phyloP scores from a whole-genome alignment of 2,113 vertebrate genomes.

The Scophthalmus maximus region DNA sequence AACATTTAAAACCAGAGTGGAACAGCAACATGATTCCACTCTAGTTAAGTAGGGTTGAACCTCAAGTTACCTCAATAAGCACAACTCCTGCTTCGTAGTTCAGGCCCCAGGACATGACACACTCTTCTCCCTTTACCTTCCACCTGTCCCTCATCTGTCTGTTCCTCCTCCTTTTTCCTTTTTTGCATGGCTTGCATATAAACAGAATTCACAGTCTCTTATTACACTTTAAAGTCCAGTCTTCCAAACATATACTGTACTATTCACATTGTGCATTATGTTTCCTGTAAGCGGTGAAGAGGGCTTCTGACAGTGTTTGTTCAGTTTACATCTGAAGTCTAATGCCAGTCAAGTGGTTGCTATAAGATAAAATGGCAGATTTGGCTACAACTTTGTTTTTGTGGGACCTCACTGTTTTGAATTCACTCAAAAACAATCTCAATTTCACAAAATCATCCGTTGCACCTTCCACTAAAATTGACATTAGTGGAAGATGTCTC shows the following conservation, averaged over 20 bases:
- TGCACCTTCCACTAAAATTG: conserved; percentile 27
- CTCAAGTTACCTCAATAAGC: too few species aligned
- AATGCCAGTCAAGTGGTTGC: conserved; percentile 37
- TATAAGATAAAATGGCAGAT: not conserved
- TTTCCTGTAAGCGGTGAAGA: not conserved
- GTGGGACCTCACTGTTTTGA: not conserved
- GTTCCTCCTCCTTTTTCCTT: conserved; percentile 37
- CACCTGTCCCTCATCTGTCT: conserved; percentile 46
- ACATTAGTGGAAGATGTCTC: conserved; percentile 17
- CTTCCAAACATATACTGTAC: not conserved
- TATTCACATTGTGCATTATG: not conserved
- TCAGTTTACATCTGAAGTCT: conserved; percentile 32
- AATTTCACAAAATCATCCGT: not conserved
- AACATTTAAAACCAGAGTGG: too few species aligned
- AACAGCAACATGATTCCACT: too few species aligned
- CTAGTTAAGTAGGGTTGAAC: too few species aligned
- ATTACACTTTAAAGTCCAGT: not conserved
- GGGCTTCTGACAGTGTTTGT: not conserved
- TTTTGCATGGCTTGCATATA: conserved; percentile 76
- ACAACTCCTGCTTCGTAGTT: too few species aligned
- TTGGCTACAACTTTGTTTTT: not conserved
- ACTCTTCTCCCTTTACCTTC: conserved; percentile 25
- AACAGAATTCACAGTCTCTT: conserved; percentile 32
- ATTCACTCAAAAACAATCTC: not conserved
- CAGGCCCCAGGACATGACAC: conserved; percentile 30